Conservation (phyloP, 2,888 invertebrate species). For the Acanthosepion esculentum region DNA sequence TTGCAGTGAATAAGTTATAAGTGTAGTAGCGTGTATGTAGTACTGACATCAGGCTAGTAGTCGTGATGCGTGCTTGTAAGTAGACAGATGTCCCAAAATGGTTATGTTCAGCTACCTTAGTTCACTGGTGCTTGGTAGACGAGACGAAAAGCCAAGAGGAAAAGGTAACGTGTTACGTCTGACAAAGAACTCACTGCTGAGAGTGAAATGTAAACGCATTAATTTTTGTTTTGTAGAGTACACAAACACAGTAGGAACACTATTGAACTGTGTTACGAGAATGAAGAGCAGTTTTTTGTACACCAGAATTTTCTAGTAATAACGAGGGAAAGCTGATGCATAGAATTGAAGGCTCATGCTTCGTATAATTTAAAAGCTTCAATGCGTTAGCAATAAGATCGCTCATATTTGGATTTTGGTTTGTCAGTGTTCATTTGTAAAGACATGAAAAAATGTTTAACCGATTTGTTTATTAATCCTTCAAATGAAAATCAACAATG, state of each 20-base stretch:
- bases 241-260: no score
- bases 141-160: background rate
- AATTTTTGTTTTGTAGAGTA: no score
- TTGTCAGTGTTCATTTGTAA: background rate
- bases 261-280: no score
- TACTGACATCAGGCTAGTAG: background rate
- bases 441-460: background rate
- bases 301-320: no score
- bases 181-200: background rate
- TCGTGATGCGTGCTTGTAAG: slow-evolving; percentile 33
- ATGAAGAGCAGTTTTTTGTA: no score
- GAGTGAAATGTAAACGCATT: background rate
- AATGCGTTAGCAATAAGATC: no score
- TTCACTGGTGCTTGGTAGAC: slow-evolving; percentile 11
- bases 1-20: background rate
- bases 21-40: background rate
- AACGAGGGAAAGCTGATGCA: no score
- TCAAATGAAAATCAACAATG: background rate
- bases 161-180: background rate
- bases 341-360: no score
- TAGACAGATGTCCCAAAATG: slow-evolving; percentile 33
- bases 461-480: background rate
- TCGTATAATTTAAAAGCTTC: no score
- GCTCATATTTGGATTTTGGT: background rate
- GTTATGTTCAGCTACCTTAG: slow-evolving; percentile 33